Percentiles rank a stretch among this genome's conserved stretches.
phyloP scores from a whole-genome alignment of 2,113 vertebrate species.

The Tenebrosternarchus preto region DNA sequence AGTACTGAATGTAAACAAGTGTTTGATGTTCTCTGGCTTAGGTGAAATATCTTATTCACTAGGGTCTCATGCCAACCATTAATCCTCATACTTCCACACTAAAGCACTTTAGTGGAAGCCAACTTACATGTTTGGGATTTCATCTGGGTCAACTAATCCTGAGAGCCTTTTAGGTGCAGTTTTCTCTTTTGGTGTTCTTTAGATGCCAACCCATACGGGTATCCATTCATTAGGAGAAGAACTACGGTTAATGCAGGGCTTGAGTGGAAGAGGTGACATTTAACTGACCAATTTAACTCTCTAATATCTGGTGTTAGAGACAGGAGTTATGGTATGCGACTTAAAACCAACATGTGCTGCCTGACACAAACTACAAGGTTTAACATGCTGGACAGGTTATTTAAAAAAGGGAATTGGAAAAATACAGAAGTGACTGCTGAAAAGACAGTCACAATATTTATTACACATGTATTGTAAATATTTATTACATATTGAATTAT shows the following conservation, averaged over 20 bases:
- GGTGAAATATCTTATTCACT: constrained; percentile 16
- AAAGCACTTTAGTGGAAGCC: not conserved
- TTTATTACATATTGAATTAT: no score
- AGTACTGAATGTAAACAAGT: constrained; percentile 10
- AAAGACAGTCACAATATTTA: no score
- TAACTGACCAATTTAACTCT: constrained; percentile 5
- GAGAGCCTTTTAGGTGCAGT: constrained; percentile 32
- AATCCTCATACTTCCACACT: constrained; percentile 7
- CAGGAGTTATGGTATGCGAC: not conserved
- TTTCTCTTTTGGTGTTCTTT: constrained; percentile 2
- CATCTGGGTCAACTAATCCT: constrained; percentile 9
- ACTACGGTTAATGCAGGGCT: not conserved
- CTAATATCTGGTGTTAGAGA: no score
- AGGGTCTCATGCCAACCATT: constrained; percentile 18
- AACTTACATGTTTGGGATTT: constrained; percentile 4
- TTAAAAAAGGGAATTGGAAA: no score
- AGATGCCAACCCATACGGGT: constrained; percentile 12
- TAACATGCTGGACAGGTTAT: not conserved
- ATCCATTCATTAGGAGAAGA: constrained; percentile 30
- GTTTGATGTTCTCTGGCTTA: constrained; percentile 18
- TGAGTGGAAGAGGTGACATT: constrained; percentile 2
- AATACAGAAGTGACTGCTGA: no score
- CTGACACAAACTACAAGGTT: not conserved
- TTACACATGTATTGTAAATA: no score
- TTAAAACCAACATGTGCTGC: not conserved